A percentile compares a stretch with the other conserved stretches of the same genome.
Evolutionary conservation across 2,797 vertebrate genomes (phyloP).

Genomic region (Poecilia velifera): DNA sequence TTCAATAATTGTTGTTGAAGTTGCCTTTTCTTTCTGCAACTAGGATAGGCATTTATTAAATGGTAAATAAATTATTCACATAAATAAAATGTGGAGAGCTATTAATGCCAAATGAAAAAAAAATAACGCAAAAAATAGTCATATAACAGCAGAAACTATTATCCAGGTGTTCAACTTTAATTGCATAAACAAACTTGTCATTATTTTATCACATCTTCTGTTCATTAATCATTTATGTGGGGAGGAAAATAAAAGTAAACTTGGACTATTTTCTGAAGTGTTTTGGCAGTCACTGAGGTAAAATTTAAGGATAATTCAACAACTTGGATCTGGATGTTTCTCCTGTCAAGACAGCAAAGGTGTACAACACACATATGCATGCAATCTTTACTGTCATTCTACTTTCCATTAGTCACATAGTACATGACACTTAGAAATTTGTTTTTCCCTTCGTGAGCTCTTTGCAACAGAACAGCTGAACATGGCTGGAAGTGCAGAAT

Average conservation of each 20-base stretch:
- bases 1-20: not conserved
- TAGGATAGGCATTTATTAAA: not conserved
- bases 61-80: not conserved
- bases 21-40: not conserved
- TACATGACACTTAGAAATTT: conserved; percentile 63
- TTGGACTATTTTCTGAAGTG: not conserved
- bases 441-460: conserved; percentile 63
- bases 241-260: not conserved
- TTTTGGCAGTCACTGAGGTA: not conserved
- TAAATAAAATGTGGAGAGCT: not conserved
- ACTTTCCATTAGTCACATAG: conserved; percentile 72
- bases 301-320: not conserved
- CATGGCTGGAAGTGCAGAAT: conserved; percentile 72
- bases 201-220: not conserved
- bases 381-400: conserved; percentile 56
- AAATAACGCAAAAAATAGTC: not conserved
- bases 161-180: not conserved
- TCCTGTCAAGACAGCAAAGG: conserved; percentile 35
- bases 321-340: not conserved
- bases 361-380: conserved; percentile 21
- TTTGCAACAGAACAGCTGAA: conserved; percentile 76
- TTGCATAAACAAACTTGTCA: not conserved
- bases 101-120: not conserved
- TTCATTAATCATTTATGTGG: not conserved
- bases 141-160: not conserved